Base-by-base conservation (phyloP, 2,113 vertebrate genomes). In the Seriola aureovittata region DNA sequence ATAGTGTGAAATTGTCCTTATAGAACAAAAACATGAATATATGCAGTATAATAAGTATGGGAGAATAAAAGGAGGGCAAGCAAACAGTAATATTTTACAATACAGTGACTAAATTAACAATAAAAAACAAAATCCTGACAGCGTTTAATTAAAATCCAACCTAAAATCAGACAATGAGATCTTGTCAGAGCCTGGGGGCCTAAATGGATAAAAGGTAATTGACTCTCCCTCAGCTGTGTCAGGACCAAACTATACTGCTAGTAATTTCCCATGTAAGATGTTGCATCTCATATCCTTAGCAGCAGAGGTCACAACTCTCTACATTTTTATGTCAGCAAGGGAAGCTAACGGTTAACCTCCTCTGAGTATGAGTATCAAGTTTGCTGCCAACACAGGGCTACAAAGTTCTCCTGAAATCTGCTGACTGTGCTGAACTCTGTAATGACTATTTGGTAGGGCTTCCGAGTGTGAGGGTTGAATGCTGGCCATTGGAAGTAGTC, bases 391-490 rank as follows among this genome's bases (percentile, higher is more conserved):
- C 72, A 84, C 46, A 0, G 57, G 76, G 63, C 68, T 67, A 57
- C 67, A 82, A 88, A 85, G 81, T 91, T 81, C 84, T 85, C 64
- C 75, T 55, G 44, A 78, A 89, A 92, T 87, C 62, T 88, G 91
- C 94, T 93, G 91, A 91, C 86, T 48, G 54, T 10, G 75, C 76
- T 78, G 62, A 84, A 87, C 86, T 78, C 62, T 81, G 76, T 90
- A 93, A 93, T 93, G 87, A 91, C 89, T 88, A 85, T 89, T 92
- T 89, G 80, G 88, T 73, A 57, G 57, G 73, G 80, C 73, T 90
- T 79, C 75, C 6, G 69, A 87, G 80, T 84, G 84, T 59, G 81
- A 86, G 74, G n/a, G 59, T 54, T 84, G 78, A 62, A 58, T 48
- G 73, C 54, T 36, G 85, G 54, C 21, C 68, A 52, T 7, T 80